These are phyloP conservation scores for Odobenus rosmarus DNA, from an alignment of 2,113 vertebrate genomes.

Conservation along the genomic window DNA sequence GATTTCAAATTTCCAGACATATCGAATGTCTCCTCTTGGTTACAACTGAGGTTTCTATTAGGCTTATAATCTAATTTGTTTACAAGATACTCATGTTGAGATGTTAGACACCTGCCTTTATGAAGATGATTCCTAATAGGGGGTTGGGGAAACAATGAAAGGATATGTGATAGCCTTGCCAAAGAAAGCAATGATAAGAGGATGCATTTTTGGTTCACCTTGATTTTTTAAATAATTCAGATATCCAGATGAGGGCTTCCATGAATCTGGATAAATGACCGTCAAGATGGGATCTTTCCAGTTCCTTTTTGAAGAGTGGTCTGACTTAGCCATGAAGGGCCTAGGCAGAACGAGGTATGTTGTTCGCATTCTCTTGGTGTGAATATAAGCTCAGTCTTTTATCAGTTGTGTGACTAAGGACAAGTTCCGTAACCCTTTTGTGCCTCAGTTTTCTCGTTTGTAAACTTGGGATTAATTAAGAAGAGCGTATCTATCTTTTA, in stretches of 20 bases:
- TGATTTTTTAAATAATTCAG: background rate
- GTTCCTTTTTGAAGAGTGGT: background rate
- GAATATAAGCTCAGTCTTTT: background rate
- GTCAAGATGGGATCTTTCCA: background rate
- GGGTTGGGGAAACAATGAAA: background rate
- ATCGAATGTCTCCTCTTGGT: constrained; percentile 64
- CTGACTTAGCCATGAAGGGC: background rate
- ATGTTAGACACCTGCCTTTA: constrained; percentile 25
- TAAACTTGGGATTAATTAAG: background rate
- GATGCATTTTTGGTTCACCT: background rate
- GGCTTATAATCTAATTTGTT: constrained; percentile 68
- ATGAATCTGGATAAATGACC: background rate
- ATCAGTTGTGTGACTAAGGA: background rate
- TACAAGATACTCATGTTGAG: background rate
- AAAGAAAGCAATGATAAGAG: background rate
- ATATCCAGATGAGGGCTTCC: background rate
- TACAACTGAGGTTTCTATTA: constrained; percentile 29
- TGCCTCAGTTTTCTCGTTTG: background rate
- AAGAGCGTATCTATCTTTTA: background rate
- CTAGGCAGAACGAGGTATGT: too few species aligned
- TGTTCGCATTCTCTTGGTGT: background rate
- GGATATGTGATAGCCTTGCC: background rate
- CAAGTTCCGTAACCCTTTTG: background rate
- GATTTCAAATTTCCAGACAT: constrained; percentile 55
- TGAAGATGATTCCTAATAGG: constrained; percentile 52